Conservation (phyloP, 2,113 vertebrate species). For the Melanotaenia duboulayi region DNA sequence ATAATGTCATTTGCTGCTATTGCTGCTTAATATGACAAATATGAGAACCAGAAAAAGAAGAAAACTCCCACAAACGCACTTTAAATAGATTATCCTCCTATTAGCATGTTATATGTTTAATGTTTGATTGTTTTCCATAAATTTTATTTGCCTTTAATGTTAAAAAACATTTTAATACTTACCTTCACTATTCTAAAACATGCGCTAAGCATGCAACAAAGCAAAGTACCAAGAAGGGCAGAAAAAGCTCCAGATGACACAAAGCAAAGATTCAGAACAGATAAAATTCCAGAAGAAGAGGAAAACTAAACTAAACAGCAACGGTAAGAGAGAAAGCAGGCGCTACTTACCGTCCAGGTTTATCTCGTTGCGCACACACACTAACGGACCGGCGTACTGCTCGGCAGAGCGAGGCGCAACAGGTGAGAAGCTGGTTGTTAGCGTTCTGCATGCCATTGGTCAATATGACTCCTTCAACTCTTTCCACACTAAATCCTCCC, state of each 20-base stretch:
- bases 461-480: constrained; percentile 61
- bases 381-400: constrained; percentile 83
- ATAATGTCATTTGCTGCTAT: not conserved
- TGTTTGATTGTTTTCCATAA: too few relatives aligned
- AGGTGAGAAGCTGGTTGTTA: constrained; percentile 97
- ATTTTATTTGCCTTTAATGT: not conserved
- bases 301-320: constrained; percentile 35
- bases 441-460: constrained; percentile 92
- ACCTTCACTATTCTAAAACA: constrained; percentile 52
- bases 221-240: constrained; percentile 46
- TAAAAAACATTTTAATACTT: constrained; percentile 32
- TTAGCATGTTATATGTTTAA: not conserved
- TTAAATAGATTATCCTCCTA: not conserved
- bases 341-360: constrained; percentile 91
- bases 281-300: constrained; percentile 1
- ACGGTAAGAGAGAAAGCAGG: constrained; percentile 80
- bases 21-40: constrained; percentile 6
- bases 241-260: constrained; percentile 22
- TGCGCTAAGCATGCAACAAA: constrained; percentile 79
- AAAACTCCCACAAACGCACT: constrained; percentile 14
- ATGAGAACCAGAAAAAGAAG: constrained; percentile 32
- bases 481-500: constrained; percentile 17
- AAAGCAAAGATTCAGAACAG: not conserved
- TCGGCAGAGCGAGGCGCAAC: constrained; percentile 89
- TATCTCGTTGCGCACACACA: constrained; percentile 85